Percentiles rank a stretch among this genome's conserved stretches.
These are phyloP conservation scores for Ciconia stormi DNA, from an alignment of 2,113 vertebrate genomes.

Conservation along the genomic window DNA sequence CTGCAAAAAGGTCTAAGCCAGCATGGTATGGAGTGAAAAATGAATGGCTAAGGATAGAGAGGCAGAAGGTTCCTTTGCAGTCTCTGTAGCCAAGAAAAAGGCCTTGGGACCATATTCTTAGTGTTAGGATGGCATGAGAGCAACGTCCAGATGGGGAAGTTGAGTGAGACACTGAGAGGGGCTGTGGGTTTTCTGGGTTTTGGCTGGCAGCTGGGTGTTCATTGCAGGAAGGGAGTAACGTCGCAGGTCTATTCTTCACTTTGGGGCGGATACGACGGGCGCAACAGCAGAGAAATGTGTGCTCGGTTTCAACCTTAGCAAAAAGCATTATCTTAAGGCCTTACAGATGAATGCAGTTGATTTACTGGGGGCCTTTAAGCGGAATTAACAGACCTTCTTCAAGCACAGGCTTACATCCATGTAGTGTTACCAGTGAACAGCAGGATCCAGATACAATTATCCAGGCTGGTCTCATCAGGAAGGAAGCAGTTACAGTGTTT, in stretches of 20 bases:
- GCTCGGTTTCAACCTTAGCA: neutral
- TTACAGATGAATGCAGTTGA: neutral
- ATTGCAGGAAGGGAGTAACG: neutral
- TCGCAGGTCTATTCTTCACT: neutral
- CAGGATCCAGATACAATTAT: neutral
- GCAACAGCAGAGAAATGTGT: neutral
- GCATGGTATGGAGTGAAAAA: neutral
- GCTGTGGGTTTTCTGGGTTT: neutral
- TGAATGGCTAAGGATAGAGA: neutral
- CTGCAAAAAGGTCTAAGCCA: neutral
- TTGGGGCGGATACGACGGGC: accelerated
- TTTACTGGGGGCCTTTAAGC: neutral
- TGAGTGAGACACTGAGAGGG: neutral
- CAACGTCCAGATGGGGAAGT: neutral
- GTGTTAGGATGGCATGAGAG: neutral
- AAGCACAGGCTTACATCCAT: neutral
- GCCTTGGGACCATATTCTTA: neutral
- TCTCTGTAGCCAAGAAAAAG: neutral
- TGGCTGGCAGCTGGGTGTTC: neutral
- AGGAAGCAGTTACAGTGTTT: neutral
- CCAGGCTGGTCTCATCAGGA: accelerated
- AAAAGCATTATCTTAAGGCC: neutral
- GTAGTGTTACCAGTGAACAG: neutral
- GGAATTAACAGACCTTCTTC: neutral
- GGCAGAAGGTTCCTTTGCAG: neutral